Evolutionary conservation across 2,113 vertebrate genomes (phyloP), one percentile per base, ranked within the genome.

Genomic region (Carassius carassius): DNA sequence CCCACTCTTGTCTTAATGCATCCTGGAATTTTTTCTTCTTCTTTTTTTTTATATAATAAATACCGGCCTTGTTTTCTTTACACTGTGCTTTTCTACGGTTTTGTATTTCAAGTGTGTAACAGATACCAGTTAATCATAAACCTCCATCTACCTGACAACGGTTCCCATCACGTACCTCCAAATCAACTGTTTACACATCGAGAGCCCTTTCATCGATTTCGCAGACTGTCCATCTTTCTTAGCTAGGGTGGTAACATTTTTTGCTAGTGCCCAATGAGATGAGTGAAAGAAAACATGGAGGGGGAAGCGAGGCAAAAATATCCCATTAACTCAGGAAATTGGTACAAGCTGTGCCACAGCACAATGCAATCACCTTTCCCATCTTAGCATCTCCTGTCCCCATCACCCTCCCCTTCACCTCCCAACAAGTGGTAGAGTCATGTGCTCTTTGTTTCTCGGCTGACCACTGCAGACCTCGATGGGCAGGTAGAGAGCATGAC

Each of bases 301-400:
- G 73, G 29, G 51, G 70, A 35, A 47, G 78, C 23, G 72, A 85
- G 86, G 83, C 86, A 90, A 84, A 92, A 84, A 90, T 90, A 88
- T 91, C 88, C 91, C 49, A 93, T 94, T 92, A 94, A 91, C 87
- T 91, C 7, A 65, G 85, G 82, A 94, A 91, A 93, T 91, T 92
- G 91, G 88, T 92, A 93, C 91, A 93, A 89, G 91, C 90, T 89
- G 90, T 90, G 90, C 87, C 47, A 47, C 85, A 81, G 86, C 86
- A 90, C 89, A 89, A 87, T 89, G 90, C 91, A 89, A 89, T 91
- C 91, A 89, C 87, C 77, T 86, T 84, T 86, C 81, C 86, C 78
- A 83, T 92, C 87, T 84, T 81, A 74, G 84, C 44, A 41, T 67
- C 75, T 35, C 41, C 56, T 78, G 81, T 54, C 76, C 47, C 78